Conservation (phyloP, 2,888 invertebrate species). For the Omphaloscelis lunosa region DNA sequence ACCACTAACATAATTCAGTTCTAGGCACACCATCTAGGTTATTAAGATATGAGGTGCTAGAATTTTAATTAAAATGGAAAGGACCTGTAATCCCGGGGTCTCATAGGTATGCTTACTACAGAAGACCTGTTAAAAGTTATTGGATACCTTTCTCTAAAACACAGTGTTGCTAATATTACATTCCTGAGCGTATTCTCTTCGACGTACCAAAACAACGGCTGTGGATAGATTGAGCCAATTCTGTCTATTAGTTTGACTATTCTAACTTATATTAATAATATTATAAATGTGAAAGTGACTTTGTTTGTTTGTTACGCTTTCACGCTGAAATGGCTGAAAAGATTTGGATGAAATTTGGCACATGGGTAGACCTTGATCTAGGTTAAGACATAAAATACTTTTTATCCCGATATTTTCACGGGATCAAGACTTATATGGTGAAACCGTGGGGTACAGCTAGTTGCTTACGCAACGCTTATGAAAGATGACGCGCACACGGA, state of each 20-base stretch:
- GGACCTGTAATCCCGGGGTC: constrained; percentile 21
- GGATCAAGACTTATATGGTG: too few species aligned
- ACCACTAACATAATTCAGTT: constrained; percentile 20
- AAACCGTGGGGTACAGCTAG: too few species aligned
- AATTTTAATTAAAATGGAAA: constrained; percentile 47
- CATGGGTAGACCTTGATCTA: too few species aligned
- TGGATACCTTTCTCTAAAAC: constrained; percentile 13
- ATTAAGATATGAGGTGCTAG: constrained; percentile 30
- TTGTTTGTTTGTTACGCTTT: too few species aligned
- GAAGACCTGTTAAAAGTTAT: constrained; percentile 33
- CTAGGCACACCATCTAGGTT: constrained; percentile 14
- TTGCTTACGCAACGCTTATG: too few species aligned
- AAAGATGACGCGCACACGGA: too few species aligned
- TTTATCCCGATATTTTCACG: too few species aligned
- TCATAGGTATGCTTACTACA: constrained; percentile 1
- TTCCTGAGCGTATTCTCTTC: background rate
- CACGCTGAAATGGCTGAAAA: too few species aligned
- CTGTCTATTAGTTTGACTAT: background rate
- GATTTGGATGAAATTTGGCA: too few species aligned
- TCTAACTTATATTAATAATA: too few species aligned
- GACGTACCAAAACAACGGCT: background rate
- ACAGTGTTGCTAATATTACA: background rate
- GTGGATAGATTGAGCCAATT: background rate
- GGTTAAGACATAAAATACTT: too few species aligned
- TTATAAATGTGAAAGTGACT: too few species aligned